Evolutionary conservation across 2,888 invertebrate species (phyloP), one percentile per base, ranked within the genome.

Genomic region (Congeria kusceri): DNA sequence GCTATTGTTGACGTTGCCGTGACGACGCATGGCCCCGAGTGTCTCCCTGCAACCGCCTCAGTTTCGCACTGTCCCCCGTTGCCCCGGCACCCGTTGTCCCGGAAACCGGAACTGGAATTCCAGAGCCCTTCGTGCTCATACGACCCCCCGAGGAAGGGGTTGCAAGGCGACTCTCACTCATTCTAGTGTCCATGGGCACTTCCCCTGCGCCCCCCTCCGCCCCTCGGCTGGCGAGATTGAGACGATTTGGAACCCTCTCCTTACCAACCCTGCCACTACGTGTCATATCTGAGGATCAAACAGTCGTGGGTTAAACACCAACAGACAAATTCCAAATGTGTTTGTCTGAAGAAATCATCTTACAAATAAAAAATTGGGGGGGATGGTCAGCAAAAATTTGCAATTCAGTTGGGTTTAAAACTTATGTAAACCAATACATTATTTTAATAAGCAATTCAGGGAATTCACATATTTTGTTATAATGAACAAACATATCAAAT

Each of bases 91-190:
- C n/a, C n/a, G n/a, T n/a, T n/a, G n/a, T n/a, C 59, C 86, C 85
- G 20, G 86, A 85, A 65, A 91, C 88, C 44, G 91, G 91, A 61
- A 91, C 88, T 25, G 91, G 91, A 58, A 91, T 85, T 58, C 89
- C 89, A 70, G 91, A 91, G 32, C 89, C 90, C 74, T 90, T 89
- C 73, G 88, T 86, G 82, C 90, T 90, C 74, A 90, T 87, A 27
- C 91, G 80, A 56, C 90, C 91, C 62, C 90, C 91, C 63, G 91
- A 90, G n/a, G 91, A 90, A 15, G 91, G 91, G 29, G 91, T 91
- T 29, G 91, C 89, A 70, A 91, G 80, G 65, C 91, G 86, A 82
- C 83, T 86, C 53, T 91, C 91, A 84, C 88, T 89, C 49, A 89
- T 83, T 66, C 88, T 83, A 79, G 88, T 87, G 65, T 89, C 89